Conservation (phyloP, 2,113 vertebrate species). For the Turdus rufiventris region DNA sequence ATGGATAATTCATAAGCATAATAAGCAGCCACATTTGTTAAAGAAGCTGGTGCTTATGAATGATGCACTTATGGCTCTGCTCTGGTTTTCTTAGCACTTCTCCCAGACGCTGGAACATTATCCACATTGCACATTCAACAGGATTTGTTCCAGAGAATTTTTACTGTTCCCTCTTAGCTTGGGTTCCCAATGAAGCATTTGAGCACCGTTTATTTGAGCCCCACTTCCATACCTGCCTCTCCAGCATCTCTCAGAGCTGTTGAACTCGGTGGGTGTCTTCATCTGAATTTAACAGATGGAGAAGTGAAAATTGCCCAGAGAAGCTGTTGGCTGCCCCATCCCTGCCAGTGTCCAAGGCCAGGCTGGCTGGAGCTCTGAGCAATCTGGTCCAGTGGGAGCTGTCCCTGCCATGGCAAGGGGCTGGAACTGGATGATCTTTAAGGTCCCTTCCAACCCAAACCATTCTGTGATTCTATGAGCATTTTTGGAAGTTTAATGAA, state of each 20-base stretch:
- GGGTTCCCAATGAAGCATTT: neutral
- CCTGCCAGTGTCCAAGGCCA: neutral
- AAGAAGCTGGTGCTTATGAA: conserved; percentile 17
- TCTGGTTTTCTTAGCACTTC: neutral
- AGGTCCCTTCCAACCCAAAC: neutral
- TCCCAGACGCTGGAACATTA: neutral
- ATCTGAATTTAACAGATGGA: neutral
- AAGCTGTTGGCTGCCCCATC: neutral
- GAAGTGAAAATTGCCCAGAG: neutral
- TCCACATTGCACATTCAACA: neutral
- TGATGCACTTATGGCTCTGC: neutral
- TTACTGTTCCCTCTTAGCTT: neutral
- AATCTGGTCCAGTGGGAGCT: accelerated
- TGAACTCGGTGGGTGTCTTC: neutral
- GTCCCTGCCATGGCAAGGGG: neutral
- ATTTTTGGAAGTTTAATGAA: neutral
- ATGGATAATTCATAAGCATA: conserved; percentile 20
- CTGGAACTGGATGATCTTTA: neutral
- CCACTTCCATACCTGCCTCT: neutral
- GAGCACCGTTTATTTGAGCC: accelerated
- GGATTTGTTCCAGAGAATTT: conserved; percentile 9
- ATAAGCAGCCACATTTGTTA: conserved; percentile 29
- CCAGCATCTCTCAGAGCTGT: neutral
- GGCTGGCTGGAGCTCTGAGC: neutral
- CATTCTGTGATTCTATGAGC: neutral